phyloP scores from a whole-genome alignment of 2,113 vertebrate genomes.

The Melanocharis versteri region DNA sequence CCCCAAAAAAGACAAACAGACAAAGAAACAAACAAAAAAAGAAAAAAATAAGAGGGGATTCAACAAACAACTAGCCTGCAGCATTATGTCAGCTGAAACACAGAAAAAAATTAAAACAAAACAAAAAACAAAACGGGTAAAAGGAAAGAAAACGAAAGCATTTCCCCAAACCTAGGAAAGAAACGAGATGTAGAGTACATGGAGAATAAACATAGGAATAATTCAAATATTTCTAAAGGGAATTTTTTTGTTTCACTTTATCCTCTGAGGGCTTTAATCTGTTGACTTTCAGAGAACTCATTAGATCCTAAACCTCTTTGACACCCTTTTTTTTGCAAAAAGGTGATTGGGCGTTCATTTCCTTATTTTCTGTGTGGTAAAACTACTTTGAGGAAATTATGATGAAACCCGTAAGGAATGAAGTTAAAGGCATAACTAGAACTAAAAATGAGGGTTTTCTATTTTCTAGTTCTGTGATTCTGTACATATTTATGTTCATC shows the following conservation, averaged over 20 bases:
- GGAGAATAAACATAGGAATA: neutral
- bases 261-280: neutral
- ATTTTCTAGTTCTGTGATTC: neutral
- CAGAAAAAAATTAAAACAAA: neutral
- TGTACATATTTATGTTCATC: neutral
- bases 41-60: neutral
- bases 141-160: neutral
- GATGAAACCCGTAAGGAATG: neutral
- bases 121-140: rapidly evolving
- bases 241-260: neutral
- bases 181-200: neutral
- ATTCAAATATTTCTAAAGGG: neutral
- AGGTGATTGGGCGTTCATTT: neutral
- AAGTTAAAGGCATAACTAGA: neutral
- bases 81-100: neutral
- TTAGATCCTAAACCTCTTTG: neutral
- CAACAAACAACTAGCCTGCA: neutral
- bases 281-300: neutral
- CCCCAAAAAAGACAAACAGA: too few relatives aligned
- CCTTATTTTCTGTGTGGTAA: neutral
- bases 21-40: too few relatives aligned
- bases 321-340: neutral
- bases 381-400: neutral
- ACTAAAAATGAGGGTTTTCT: neutral
- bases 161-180: neutral